These are phyloP conservation scores for Bucco capensis DNA, from an alignment of 2,113 vertebrate genomes.

Conservation along the genomic window DNA sequence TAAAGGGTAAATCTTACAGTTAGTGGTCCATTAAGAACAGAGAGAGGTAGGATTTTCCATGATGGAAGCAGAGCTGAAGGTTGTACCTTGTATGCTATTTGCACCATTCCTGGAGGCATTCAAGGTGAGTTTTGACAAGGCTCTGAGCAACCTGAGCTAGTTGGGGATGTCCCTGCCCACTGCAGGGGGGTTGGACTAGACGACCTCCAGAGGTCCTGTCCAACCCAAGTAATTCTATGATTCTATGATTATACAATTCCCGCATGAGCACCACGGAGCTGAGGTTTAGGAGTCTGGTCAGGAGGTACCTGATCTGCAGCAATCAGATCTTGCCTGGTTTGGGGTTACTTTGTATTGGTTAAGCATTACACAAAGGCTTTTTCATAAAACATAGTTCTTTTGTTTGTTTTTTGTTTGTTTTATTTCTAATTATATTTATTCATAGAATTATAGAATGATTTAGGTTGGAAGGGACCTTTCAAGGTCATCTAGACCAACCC, in stretches of 20 bases:
- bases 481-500: no score
- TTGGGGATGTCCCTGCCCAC: no score
- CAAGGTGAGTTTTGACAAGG: no score
- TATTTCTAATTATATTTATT: background rate
- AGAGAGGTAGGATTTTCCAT: background rate
- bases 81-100: background rate
- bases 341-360: background rate
- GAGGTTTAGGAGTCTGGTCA: background rate
- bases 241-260: no score
- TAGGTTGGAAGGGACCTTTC: no score
- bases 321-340: background rate
- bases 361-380: accelerated
- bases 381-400: accelerated
- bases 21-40: background rate
- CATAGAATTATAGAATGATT: no score
- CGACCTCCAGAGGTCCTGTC: no score
- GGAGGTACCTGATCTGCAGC: background rate
- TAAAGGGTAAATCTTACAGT: background rate
- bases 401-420: background rate
- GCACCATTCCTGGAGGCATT: no score
- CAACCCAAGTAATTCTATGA: no score
- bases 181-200: no score
- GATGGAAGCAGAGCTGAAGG: background rate
- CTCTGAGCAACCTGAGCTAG: no score
- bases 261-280: background rate